These are phyloP conservation scores for Drosophila jambulina DNA, from an alignment of 1,140 invertebrate species.

Conservation along the genomic window DNA sequence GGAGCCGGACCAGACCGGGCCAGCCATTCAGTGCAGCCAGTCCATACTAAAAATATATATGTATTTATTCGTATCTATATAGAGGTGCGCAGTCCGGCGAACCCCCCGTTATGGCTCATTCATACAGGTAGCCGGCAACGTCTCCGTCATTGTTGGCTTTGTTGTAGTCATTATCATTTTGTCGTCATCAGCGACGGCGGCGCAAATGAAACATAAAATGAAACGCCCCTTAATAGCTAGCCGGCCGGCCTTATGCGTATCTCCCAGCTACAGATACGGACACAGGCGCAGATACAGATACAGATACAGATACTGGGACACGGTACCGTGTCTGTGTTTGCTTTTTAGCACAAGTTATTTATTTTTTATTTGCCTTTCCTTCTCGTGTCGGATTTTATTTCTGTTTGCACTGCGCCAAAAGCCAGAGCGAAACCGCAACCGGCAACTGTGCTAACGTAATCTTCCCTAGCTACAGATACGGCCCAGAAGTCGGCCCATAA, in stretches of 20 bases:
- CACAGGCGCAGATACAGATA: conserved; percentile 1
- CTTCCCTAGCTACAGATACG: conserved; percentile 68
- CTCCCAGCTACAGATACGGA: conserved; percentile 58
- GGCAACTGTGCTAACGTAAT: conserved; percentile 71
- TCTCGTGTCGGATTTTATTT: conserved; percentile 60
- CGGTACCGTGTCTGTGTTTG: conserved; percentile 73
- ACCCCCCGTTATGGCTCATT: conserved; percentile 25
- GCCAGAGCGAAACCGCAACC: conserved; percentile 59
- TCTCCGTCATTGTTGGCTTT: conserved; percentile 38
- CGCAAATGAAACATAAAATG: conserved; percentile 84
- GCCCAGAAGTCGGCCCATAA: conserved; percentile 38
- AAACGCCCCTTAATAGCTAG: conserved; percentile 78
- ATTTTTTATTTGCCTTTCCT: conserved; percentile 37
- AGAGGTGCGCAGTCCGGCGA: conserved; percentile 7
- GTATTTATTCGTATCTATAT: not conserved
- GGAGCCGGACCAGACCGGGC: conserved; percentile 24
- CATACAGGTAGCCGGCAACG: conserved; percentile 19
- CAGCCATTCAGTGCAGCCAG: conserved; percentile 68
- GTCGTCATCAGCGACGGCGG: conserved; percentile 80
- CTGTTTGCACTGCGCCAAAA: conserved; percentile 59
- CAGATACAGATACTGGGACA: conserved; percentile 15
- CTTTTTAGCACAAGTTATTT: conserved; percentile 77
- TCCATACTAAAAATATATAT: conserved; percentile 18
- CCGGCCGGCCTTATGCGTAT: conserved; percentile 75
- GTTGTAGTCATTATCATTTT: conserved; percentile 80